Conservation (phyloP, 2,113 vertebrate species). For the Caranx melampygus region DNA sequence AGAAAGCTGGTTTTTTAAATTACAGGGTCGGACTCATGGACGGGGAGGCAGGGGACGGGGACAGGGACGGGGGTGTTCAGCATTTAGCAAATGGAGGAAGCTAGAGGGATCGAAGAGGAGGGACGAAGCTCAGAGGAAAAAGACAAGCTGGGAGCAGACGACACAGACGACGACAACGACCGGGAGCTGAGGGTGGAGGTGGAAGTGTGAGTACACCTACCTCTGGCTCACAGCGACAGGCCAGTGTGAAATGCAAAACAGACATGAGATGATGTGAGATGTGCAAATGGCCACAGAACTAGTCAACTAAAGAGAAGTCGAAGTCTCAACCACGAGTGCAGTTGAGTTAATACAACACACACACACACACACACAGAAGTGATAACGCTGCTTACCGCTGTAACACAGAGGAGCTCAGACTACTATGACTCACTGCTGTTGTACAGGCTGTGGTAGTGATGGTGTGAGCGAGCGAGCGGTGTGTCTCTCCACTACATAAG, state of each 20-base stretch:
- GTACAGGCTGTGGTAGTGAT: background rate
- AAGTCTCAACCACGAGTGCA: slow-evolving; percentile 40
- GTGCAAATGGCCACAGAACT: slow-evolving; percentile 83
- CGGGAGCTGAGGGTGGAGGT: slow-evolving; percentile 47
- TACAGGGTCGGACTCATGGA: slow-evolving; percentile 44
- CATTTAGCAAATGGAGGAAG: slow-evolving; percentile 25
- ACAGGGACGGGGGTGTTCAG: slow-evolving; percentile 50
- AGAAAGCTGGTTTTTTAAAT: slow-evolving; percentile 44
- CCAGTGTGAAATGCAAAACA: slow-evolving; percentile 93
- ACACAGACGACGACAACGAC: slow-evolving; percentile 17
- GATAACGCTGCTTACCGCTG: slow-evolving; percentile 25
- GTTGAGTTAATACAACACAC: slow-evolving; percentile 13
- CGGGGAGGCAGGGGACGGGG: slow-evolving; percentile 35
- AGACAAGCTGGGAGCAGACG: slow-evolving; percentile 42
- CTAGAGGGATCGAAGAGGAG: slow-evolving; percentile 29
- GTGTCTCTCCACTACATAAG: background rate
- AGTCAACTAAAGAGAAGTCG: slow-evolving; percentile 68
- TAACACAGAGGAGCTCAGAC: background rate
- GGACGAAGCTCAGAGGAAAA: slow-evolving; percentile 34
- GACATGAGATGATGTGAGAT: slow-evolving; percentile 96
- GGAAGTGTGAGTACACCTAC: slow-evolving; percentile 89
- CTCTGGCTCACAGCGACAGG: slow-evolving; percentile 91
- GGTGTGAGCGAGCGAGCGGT: background rate
- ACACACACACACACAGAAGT: slow-evolving; percentile 44
- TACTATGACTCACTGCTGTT: background rate